Evolutionary conservation across 2,888 invertebrate species (phyloP).

Genomic region (Sipunculus nudus): DNA sequence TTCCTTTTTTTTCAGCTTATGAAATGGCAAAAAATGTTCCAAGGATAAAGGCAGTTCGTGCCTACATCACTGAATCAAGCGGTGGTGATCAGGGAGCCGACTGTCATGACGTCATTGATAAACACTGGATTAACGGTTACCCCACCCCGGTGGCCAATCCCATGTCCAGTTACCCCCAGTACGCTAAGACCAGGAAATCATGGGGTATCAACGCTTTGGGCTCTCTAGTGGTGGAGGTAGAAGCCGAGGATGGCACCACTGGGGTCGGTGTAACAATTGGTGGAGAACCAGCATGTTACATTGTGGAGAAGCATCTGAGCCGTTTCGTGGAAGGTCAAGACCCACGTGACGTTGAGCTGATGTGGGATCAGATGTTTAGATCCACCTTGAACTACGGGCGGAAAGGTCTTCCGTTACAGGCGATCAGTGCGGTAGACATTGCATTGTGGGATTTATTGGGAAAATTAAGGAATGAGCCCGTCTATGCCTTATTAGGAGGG

Average conservation of each 20-base stretch:
- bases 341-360: constrained; percentile 56
- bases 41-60: constrained; percentile 51
- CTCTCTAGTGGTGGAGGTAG: constrained; percentile 58
- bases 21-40: constrained; percentile 45
- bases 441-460: constrained; percentile 62
- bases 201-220: constrained; percentile 64
- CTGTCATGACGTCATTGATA: constrained; percentile 59
- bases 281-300: constrained; percentile 58
- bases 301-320: constrained; percentile 60
- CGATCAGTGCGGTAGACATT: constrained; percentile 60
- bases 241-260: constrained; percentile 56
- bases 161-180: constrained; percentile 54
- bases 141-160: constrained; percentile 58
- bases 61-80: constrained; percentile 44
- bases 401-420: constrained; percentile 59
- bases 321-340: constrained; percentile 61
- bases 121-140: constrained; percentile 60
- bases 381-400: constrained; percentile 60
- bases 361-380: constrained; percentile 61
- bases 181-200: constrained; percentile 52
- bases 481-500: constrained; percentile 60
- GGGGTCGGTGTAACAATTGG: constrained; percentile 61
- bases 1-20: too few relatives aligned
- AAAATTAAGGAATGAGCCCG: constrained; percentile 55
- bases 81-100: constrained; percentile 55